A percentile compares a stretch with the other conserved stretches of the same genome.
Evolutionary conservation across 1,140 invertebrate species (phyloP).

Genomic region (Dolichoris vasculosae): DNA sequence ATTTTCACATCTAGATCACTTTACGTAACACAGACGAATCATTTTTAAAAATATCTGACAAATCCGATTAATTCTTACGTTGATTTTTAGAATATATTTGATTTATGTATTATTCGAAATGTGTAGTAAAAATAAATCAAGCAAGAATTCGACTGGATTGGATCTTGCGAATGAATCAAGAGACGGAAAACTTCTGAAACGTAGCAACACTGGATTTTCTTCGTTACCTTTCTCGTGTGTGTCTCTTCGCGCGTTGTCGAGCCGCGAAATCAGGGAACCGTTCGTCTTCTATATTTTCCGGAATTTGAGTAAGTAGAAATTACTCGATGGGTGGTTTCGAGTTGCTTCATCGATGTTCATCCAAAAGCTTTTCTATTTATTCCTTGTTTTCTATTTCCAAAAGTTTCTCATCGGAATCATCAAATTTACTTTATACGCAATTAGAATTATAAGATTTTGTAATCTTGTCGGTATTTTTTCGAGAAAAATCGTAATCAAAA

Average conservation of each 20-base stretch:
- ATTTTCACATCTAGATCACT: too few relatives aligned
- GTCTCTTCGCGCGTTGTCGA: background rate
- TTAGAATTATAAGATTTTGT: too few relatives aligned
- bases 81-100: background rate
- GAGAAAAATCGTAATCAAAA: too few relatives aligned
- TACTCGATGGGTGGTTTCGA: background rate
- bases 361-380: background rate
- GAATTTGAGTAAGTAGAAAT: background rate
- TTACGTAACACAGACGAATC: too few relatives aligned
- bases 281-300: background rate
- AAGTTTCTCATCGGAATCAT: background rate
- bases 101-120: background rate
- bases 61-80: background rate
- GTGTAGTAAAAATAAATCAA: background rate
- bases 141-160: background rate
- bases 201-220: background rate
- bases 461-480: too few relatives aligned
- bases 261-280: background rate
- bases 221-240: background rate
- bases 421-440: background rate
- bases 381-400: background rate
- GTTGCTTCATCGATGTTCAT: background rate
- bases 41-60: too few relatives aligned
- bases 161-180: background rate
- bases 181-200: background rate